Conservation (phyloP, 2,888 invertebrate species). For the Ephialtes manifestator region DNA sequence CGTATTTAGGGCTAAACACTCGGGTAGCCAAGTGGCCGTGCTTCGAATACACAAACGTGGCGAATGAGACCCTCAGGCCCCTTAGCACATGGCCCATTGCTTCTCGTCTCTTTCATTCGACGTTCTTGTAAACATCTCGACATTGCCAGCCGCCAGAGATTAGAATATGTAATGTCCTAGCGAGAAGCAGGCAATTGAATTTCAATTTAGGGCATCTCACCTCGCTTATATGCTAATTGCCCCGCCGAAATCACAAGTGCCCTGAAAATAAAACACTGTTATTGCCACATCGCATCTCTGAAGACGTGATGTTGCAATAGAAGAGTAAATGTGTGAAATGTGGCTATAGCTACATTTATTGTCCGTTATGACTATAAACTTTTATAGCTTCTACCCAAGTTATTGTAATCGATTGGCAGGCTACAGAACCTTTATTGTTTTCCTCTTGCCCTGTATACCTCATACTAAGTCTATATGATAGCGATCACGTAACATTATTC, state of each 20-base stretch:
- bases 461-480: slow-evolving; percentile 12
- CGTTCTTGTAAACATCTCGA: slow-evolving; percentile 58
- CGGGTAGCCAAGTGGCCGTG: slow-evolving; percentile 74
- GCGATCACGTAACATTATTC: background rate
- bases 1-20: slow-evolving; percentile 82
- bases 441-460: background rate
- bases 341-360: background rate
- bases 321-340: too few species aligned
- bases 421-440: slow-evolving; percentile 38
- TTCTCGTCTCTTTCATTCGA: slow-evolving; percentile 46
- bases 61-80: slow-evolving; percentile 59
- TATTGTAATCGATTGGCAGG: background rate
- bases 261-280: background rate
- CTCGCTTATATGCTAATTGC: slow-evolving; percentile 41
- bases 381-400: background rate
- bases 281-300: background rate
- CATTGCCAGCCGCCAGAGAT: slow-evolving; percentile 59
- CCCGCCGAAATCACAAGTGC: background rate
- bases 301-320: too few species aligned
- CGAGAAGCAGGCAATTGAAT: slow-evolving; percentile 68
- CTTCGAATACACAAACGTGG: slow-evolving; percentile 76
- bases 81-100: slow-evolving; percentile 42
- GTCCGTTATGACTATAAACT: slow-evolving; percentile 14
- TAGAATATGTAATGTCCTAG: slow-evolving; percentile 60
- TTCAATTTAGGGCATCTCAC: slow-evolving; percentile 61